These are phyloP conservation scores for Clitarchus hookeri DNA, from an alignment of 2,888 invertebrate species.

Conservation along the genomic window DNA sequence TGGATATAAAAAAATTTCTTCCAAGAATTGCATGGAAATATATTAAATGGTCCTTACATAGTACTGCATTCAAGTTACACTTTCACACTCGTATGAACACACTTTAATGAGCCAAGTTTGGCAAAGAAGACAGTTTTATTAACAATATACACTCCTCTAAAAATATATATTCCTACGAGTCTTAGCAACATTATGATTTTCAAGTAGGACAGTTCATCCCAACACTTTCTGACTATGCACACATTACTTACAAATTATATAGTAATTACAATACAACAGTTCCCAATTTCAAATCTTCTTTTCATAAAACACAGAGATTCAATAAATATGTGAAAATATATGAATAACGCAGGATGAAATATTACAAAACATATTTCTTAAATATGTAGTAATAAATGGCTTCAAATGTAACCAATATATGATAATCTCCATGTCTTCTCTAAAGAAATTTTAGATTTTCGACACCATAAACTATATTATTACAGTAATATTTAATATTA, in stretches of 20 bases:
- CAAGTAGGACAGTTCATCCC: too few relatives aligned
- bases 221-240: too few relatives aligned
- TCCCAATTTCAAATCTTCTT: neutral
- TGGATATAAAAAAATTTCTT: too few relatives aligned
- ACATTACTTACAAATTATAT: too few relatives aligned
- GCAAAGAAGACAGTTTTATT: neutral
- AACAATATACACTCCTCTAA: neutral
- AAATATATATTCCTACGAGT: conserved; percentile 5
- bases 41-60: neutral
- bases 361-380: neutral
- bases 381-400: neutral
- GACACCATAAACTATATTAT: neutral
- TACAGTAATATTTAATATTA: neutral
- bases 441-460: neutral
- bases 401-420: neutral
- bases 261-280: neutral
- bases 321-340: neutral
- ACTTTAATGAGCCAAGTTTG: neutral
- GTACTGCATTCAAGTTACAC: neutral
- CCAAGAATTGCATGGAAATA: neutral
- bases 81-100: neutral
- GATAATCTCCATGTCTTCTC: neutral
- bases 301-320: neutral
- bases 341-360: neutral
- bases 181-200: neutral